Evolutionary conservation across 2,888 invertebrate genomes (phyloP).

Genomic region (Heteromurus nitidus): DNA sequence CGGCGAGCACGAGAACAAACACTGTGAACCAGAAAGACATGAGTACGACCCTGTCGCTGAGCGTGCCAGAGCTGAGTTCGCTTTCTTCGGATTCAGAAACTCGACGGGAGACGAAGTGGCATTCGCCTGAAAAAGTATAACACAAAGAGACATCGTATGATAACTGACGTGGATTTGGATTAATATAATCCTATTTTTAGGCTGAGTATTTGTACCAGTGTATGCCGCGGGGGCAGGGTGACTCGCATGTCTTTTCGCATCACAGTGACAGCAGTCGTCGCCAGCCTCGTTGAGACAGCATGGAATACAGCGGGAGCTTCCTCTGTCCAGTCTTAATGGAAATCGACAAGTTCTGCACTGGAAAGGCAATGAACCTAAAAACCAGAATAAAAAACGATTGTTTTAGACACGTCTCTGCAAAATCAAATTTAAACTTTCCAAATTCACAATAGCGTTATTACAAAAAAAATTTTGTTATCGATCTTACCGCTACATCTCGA

Average conservation of each 20-base stretch:
- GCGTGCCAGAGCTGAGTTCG: conserved; percentile 59
- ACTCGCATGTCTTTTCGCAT: conserved; percentile 74
- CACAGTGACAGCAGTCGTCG: conserved; percentile 83
- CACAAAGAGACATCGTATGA: too few species aligned
- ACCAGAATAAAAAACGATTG: too few species aligned
- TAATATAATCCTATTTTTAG: too few species aligned
- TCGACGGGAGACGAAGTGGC: conserved; percentile 70
- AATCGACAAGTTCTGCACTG: conserved; percentile 82
- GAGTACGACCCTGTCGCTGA: conserved; percentile 67
- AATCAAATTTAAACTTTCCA: conserved; percentile 1
- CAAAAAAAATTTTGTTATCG: conserved; percentile 12
- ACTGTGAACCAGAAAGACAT: conserved; percentile 71
- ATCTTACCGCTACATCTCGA: conserved; percentile 87
- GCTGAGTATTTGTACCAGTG: conserved; percentile 69
- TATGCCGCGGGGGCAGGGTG: too few species aligned
- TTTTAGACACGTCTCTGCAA: too few species aligned
- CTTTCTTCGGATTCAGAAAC: conserved; percentile 71
- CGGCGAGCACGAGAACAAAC: conserved; percentile 65
- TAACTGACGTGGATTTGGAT: too few species aligned
- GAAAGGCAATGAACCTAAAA: conserved; percentile 78
- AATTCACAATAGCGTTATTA: too few species aligned
- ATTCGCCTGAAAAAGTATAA: conserved; percentile 70
- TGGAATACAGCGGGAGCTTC: conserved; percentile 86
- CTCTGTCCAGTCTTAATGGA: conserved; percentile 82
- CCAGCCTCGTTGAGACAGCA: conserved; percentile 80